Percentiles rank a stretch among this genome's conserved stretches.
phyloP scores from a whole-genome alignment of 1,140 invertebrate genomes.

The Caenorhabditis briggsae region DNA sequence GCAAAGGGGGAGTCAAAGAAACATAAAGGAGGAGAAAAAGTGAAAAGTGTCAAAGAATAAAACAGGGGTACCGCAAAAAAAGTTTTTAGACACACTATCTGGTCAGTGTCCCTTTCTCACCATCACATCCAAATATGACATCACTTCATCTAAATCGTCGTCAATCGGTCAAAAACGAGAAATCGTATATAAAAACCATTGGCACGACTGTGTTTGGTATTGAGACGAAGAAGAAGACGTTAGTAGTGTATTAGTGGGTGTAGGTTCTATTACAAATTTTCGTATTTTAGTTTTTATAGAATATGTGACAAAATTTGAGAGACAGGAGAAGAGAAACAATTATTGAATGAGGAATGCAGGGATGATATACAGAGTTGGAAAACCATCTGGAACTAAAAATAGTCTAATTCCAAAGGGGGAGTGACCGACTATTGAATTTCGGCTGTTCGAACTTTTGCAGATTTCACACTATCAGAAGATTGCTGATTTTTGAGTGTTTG shows the following conservation, averaged over 20 bases:
- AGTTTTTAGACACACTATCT: slow-evolving; percentile 39
- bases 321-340: neutral
- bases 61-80: neutral
- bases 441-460: too few relatives aligned
- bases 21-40: neutral
- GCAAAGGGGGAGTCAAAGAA: neutral
- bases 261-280: slow-evolving; percentile 17
- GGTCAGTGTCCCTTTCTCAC: neutral
- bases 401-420: neutral
- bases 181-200: slow-evolving; percentile 51
- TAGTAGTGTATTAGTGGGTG: neutral
- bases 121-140: neutral
- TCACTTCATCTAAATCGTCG: slow-evolving; percentile 9
- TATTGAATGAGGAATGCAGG: too few relatives aligned
- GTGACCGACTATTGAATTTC: too few relatives aligned
- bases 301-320: neutral
- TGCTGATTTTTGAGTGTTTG: slow-evolving; percentile 1
- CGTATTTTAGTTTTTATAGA: slow-evolving; percentile 3
- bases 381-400: neutral
- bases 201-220: neutral
- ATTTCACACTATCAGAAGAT: too few relatives aligned
- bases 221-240: neutral
- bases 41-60: slow-evolving; percentile 41
- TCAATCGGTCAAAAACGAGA: slow-evolving; percentile 53
- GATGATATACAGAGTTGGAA: too few relatives aligned